Evolutionary conservation across 2,888 invertebrate genomes (phyloP), one percentile per base, ranked within the genome.

Genomic region (Periphyllus acericola): DNA sequence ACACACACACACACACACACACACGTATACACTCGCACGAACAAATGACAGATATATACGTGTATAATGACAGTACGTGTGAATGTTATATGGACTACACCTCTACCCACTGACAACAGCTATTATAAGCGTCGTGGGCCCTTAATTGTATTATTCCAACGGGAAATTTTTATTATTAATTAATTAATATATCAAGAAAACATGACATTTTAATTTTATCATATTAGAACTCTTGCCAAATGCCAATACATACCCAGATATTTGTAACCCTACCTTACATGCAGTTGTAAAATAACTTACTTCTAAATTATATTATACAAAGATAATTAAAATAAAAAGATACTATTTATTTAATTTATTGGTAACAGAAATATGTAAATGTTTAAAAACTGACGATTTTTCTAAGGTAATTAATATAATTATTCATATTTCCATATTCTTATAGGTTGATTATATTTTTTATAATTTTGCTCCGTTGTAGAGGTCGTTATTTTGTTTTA

Each of bases 131-230:
- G 46, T 81, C 81, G 68, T 71, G 81, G 68, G 72, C 72, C n/a
- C 36, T 83, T 25, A 72, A 46, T 32, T 40, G 66, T 71, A 68
- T 52, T 52, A 78, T 86, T 80, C 60, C 19, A 32, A 68, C 72
- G 32, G 14, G n/a, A 21, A n/a, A 46, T 71, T 46, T 78, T 68
- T 36, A 72, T 76, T 52, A 29, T 11, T 46, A n/a, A 68, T 80
- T 52, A 72, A 81, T 87, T n/a, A 79, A 84, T 80, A 78, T 87
- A 80, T 72, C 76, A 60, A 72, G 72, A 34, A 68, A 71, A 80
- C 71, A 60, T 72, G 87, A 87, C 71, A 66, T 84, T 89, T 86
- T 29, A 34, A 74, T 83, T 83, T 74, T 55, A 83, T 83, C 74
- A 32, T n/a, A 83, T 74, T 74, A 79, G 11, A 74, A 83, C 83